Evolutionary conservation across 2,797 vertebrate species (phyloP), one percentile per base, ranked within the genome.

Genomic region (Falco columbarius): DNA sequence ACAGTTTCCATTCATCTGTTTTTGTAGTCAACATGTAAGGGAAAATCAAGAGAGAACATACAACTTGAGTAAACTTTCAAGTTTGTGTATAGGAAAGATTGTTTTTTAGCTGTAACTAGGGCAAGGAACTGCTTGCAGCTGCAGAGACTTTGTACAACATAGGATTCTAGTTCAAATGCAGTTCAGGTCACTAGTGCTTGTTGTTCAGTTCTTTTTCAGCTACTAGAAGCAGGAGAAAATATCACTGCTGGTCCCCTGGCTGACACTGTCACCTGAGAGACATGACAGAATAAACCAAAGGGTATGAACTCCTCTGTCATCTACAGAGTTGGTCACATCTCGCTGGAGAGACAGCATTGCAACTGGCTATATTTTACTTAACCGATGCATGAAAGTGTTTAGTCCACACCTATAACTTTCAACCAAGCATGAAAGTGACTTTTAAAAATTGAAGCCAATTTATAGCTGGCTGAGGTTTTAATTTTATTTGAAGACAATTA

Each of bases 401-500:
- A 63, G 40, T 85, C 16, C 49, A 32, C 71, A 85, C 51, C n/a
- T 81, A 56, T 30, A 93, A 34, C 24, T 80, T 21, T 81, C 52
- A 76, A 40, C 40, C 36, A 84, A 86, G 30, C n/a, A 54, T 73
- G 36, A 92, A 96, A 92, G 67, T 80, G 73, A 81, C 83, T 93
- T 96, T 72, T 34, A 65, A 94, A 87, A 86, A 72, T 46, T 18
- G 49, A 73, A 71, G 34, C 40, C 7, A 76, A 44, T 84, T 84
- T 86, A 55, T 80, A 89, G 20, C 38, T 95, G 38, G 9, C 62
- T 86, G 73, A 82, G 30, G 8, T 63, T 84, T 96, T 84, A 70
- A 90, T 95, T 95, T 90, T 92, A 63, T 80, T 93, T 81, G 21
- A 86, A 90, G 59, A 73, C 17, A 59, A 7, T 94, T 75, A 42